phyloP scores from a whole-genome alignment of 35 echinoderm and acorn worm genomes.

The Eucidaris tribuloides region DNA sequence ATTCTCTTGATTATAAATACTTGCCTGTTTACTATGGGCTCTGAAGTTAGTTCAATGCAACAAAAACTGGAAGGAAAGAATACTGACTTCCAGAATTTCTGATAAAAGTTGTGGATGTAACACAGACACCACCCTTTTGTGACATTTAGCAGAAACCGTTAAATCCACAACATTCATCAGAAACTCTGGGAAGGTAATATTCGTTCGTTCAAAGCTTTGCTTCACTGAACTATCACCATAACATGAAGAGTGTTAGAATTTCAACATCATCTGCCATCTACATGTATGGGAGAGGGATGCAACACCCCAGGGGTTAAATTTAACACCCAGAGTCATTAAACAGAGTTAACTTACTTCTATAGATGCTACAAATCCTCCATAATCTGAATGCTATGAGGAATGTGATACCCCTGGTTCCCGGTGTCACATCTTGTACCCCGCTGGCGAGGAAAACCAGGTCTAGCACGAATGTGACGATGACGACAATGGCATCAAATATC shows the following conservation, averaged over 20 bases:
- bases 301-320: not conserved
- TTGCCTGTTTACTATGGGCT: too few relatives aligned
- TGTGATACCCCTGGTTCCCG: conserved; percentile 25
- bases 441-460: conserved; percentile 60
- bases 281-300: not conserved
- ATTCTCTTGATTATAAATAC: too few relatives aligned
- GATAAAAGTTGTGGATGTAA: too few relatives aligned
- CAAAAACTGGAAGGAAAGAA: too few relatives aligned
- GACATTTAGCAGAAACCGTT: too few relatives aligned
- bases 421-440: not conserved
- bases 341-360: conserved; percentile 38
- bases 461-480: conserved; percentile 63
- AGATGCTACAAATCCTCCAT: conserved; percentile 71
- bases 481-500: conserved; percentile 71
- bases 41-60: too few relatives aligned
- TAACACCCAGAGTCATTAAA: not conserved
- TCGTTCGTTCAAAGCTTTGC: too few relatives aligned
- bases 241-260: not conserved
- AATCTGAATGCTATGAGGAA: conserved; percentile 61
- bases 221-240: too few relatives aligned
- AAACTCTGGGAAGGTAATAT: not conserved
- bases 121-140: not conserved
- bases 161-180: too few relatives aligned
- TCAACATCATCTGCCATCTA: not conserved
- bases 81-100: too few relatives aligned